Evolutionary conservation across 1,140 invertebrate genomes (phyloP).

Genomic region (Drosophila littoralis): DNA sequence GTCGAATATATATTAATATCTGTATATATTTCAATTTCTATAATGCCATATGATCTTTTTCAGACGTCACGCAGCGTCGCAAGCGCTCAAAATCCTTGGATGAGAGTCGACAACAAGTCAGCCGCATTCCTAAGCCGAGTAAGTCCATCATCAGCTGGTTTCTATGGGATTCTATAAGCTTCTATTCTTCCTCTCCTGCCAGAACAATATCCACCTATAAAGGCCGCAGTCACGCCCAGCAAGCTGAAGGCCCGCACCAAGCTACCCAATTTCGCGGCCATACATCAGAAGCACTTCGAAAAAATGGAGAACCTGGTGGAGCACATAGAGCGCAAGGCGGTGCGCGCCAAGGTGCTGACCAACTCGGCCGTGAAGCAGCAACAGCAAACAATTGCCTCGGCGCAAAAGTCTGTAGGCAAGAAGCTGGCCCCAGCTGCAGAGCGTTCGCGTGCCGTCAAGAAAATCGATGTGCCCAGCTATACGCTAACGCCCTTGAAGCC

Average conservation of each 20-base stretch:
- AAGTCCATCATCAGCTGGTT: slow-evolving; percentile 5
- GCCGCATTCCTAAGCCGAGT: slow-evolving; percentile 59
- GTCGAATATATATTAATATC: neutral
- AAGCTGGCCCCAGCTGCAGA: neutral
- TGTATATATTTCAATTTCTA: neutral
- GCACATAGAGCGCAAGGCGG: slow-evolving; percentile 85
- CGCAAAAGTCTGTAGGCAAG: slow-evolving; percentile 29
- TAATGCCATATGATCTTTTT: too few relatives aligned
- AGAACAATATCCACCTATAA: slow-evolving; percentile 17
- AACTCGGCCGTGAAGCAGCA: slow-evolving; percentile 53
- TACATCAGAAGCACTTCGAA: slow-evolving; percentile 87
- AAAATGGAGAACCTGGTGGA: slow-evolving; percentile 88
- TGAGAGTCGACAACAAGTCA: slow-evolving; percentile 14
- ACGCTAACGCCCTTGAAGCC: neutral
- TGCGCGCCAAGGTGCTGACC: slow-evolving; percentile 84
- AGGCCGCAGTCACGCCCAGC: slow-evolving; percentile 28
- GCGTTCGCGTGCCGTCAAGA: slow-evolving; percentile 32
- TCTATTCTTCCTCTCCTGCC: neutral
- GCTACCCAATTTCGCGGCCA: slow-evolving; percentile 87
- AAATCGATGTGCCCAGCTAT: slow-evolving; percentile 28
- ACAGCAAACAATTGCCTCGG: slow-evolving; percentile 27
- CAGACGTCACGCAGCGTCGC: slow-evolving; percentile 67
- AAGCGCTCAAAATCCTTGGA: slow-evolving; percentile 71
- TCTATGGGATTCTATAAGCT: neutral
- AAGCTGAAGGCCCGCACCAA: slow-evolving; percentile 82